Evolutionary conservation across 2,797 vertebrate species (phyloP).

Genomic region (Cossypha niveicapilla): DNA sequence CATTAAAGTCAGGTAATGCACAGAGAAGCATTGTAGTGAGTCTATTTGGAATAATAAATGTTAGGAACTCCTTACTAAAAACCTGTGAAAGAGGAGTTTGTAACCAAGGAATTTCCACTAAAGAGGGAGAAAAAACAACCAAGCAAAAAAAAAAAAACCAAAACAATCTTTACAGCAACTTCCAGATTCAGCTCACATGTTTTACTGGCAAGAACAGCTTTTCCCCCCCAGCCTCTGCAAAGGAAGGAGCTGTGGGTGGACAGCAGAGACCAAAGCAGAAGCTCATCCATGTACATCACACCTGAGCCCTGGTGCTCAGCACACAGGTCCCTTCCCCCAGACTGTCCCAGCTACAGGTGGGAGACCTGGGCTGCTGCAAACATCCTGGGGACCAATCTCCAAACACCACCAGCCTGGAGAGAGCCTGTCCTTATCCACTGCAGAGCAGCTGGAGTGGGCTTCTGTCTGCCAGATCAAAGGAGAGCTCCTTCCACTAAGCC

Average conservation of each 20-base stretch:
- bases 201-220: not conserved
- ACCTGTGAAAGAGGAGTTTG: not conserved
- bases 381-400: not conserved
- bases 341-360: not conserved
- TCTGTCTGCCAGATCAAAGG: constrained; percentile 47
- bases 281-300: not conserved
- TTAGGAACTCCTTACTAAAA: not conserved
- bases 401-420: not conserved
- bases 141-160: not conserved
- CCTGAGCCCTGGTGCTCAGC: not conserved
- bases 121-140: not conserved
- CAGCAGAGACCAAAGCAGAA: not conserved
- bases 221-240: not conserved
- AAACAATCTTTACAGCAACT: not conserved
- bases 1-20: not conserved
- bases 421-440: not conserved
- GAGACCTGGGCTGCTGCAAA: not conserved
- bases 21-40: not conserved
- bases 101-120: not conserved
- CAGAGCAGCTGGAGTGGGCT: constrained; percentile 50
- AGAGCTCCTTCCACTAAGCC: not conserved
- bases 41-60: not conserved
- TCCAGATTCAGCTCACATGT: rapidly evolving
- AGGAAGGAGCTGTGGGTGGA: not conserved
- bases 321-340: not conserved